These are phyloP conservation scores for Caenorhabditis brenneri DNA, from an alignment of 1,140 invertebrate genomes.

Conservation along the genomic window DNA sequence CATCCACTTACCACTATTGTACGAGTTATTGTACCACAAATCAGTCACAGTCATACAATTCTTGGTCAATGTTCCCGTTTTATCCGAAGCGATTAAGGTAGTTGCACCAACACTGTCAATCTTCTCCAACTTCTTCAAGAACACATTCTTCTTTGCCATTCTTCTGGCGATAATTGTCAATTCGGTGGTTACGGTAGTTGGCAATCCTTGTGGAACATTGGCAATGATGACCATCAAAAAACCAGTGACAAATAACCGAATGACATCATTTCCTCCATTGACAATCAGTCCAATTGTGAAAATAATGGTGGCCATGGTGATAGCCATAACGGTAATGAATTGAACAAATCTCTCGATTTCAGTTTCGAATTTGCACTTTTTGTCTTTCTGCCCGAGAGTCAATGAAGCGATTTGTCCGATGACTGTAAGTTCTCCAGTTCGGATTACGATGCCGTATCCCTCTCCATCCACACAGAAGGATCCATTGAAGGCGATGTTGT, in stretches of 20 bases:
- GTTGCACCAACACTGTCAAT: constrained; percentile 73
- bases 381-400: constrained; percentile 53
- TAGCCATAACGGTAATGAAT: constrained; percentile 53
- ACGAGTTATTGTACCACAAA: constrained; percentile 65
- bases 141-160: constrained; percentile 73
- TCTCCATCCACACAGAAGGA: constrained; percentile 59
- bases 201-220: constrained; percentile 70
- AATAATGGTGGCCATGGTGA: constrained; percentile 49
- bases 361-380: constrained; percentile 51
- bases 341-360: constrained; percentile 56
- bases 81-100: constrained; percentile 85
- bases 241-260: constrained; percentile 51
- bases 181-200: constrained; percentile 74
- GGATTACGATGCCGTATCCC: constrained; percentile 54
- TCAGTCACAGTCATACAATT: constrained; percentile 93
- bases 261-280: constrained; percentile 44
- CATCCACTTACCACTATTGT: constrained; percentile 56
- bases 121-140: constrained; percentile 73
- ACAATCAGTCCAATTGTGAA: constrained; percentile 52
- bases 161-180: constrained; percentile 73
- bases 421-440: constrained; percentile 53
- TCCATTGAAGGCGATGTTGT: constrained; percentile 59
- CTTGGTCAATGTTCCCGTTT: constrained; percentile 96
- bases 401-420: constrained; percentile 57
- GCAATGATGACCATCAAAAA: constrained; percentile 56